Conservation (phyloP, 2,113 vertebrate species). For the Acrocephalus arundinaceus region DNA sequence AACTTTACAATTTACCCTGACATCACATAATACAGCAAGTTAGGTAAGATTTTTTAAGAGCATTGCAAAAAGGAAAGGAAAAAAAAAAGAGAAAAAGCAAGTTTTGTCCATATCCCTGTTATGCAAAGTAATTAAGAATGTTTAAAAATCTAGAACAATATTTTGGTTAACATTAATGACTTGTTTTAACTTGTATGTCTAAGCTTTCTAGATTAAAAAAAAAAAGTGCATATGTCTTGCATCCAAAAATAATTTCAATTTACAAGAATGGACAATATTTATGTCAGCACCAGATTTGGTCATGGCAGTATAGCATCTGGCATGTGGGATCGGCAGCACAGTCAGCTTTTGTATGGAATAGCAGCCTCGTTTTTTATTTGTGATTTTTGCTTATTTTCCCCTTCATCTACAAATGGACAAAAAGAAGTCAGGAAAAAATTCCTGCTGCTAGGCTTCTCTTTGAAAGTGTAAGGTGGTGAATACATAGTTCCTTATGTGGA, state of each 20-base stretch:
- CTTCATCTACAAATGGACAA: neutral
- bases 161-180: neutral
- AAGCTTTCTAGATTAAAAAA: neutral
- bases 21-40: neutral
- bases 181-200: neutral
- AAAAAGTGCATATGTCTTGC: neutral
- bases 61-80: neutral
- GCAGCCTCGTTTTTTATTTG: neutral
- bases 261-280: neutral
- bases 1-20: neutral
- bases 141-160: neutral
- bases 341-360: neutral
- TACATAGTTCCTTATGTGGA: neutral
- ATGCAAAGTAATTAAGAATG: neutral
- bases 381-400: neutral
- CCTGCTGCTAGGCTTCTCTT: neutral
- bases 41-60: neutral
- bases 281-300: neutral
- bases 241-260: neutral
- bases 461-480: neutral
- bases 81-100: neutral
- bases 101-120: neutral
- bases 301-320: neutral
- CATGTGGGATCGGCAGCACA: neutral
- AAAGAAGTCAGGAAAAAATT: neutral